Base-by-base conservation (phyloP, 2,888 invertebrate genomes). In the Callyntrura sp. region DNA sequence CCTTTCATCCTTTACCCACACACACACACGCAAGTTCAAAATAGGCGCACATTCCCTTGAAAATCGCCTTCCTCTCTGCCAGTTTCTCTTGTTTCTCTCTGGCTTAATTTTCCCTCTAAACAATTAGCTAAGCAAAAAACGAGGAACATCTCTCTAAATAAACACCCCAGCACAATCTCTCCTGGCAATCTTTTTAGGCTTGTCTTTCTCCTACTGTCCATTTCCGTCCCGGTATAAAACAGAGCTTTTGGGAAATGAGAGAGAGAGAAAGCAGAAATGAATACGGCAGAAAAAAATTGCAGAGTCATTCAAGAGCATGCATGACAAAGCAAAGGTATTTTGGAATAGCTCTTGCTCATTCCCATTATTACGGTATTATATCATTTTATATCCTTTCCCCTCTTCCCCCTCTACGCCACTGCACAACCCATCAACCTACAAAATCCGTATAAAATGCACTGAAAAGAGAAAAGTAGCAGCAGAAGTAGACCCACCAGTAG, bases 291-390 rank as follows among this genome's bases (percentile, higher is more conserved):
- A 57, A 84, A n/a, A 73, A 84, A 43, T 57, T 12, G 76, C 76
- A 73, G 48, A 85, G 76, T 85, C 85, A 85, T 85, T 85, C 51
- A 76, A 28, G 23, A 86, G 48, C 86, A 79, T 79, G 86, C 78
- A 86, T 78, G 78, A 86, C 60, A 79, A 86, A 78, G 86, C 79
- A 86, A 62, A 79, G 25, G 28, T 57, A 14, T 43, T 45, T 65
- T 14, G 1, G 55, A 23, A 68, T 35, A 48, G 14, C 4, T 43
- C 43, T 70, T 14, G 12, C 20, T 45, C 73, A 20, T 73, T 17
- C 20, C n/a, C 20, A 60, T 20, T 60, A 17, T 73, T 48, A 73
- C 23, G 48, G 60, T 23, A 5, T 60, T 60, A 60, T 23, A 23
- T 11, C 9, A 28, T 65, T 28, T 65, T 65, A 65, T 65, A 28